Base-by-base conservation (phyloP, 2,113 vertebrate species). In the Prionailurus bengalensis region DNA sequence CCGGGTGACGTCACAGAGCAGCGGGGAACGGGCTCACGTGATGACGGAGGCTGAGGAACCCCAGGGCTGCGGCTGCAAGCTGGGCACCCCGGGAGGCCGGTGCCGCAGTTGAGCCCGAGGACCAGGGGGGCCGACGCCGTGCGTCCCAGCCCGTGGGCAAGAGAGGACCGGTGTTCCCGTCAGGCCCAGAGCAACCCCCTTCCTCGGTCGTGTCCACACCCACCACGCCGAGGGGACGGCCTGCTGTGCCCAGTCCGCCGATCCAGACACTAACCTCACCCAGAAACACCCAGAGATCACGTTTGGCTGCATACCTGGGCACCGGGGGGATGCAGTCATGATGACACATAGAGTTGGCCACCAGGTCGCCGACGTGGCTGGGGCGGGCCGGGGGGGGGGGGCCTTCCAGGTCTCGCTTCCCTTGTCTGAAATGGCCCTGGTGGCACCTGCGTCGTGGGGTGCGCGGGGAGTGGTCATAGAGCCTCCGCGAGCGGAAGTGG, bases 151-250 rank as follows among this genome's bases (percentile, higher is more conserved):
- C 53, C 13, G 42, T 2, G 21, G 15, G 42, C 68, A 31, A 55
- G 33, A 73, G 66, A 25, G 15, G 90, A 11, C 25, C 61, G 0
- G 3, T 2, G 39, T 27, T 12, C 51, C 51, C 11, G 51, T 14
- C 7, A 0, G 55, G 55, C 91, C 27, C 53, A 53, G 39, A 27
- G 7, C 4, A 6, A 0, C 5, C 53, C 29, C n/a, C 48, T 10
- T 39, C 8, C n/a, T 39, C 6, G 8, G 23, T 23, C 6, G 23
- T 23, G 23, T 51, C 11, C 4, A 7, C 4, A 31, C 31, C 81
- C 12, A 1, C 42, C 5, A 0, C 2, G 5, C 0, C 2, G 81
- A 70, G 89, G 10, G 33, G 55, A n/a, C 13, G 16, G 1, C 12
- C 27, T 42, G 71, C 82, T 65, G 39, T 6, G 9, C 61, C 65